Evolutionary conservation across 2,113 vertebrate genomes (phyloP), one percentile per base, ranked within the genome.

Genomic region (Maccullochella peelii): DNA sequence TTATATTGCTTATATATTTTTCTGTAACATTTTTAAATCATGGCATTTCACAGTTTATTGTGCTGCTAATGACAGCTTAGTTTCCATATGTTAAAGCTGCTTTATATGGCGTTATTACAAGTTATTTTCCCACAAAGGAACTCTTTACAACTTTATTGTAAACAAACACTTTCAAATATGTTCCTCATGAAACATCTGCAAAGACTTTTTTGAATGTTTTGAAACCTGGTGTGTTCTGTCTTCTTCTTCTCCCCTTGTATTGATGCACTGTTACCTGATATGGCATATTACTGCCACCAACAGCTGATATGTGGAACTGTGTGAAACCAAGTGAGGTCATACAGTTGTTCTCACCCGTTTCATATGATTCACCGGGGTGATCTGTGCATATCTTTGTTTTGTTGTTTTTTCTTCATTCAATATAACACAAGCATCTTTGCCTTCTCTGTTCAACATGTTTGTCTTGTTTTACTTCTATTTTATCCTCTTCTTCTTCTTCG

Each of bases 291-390:
- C 49, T 42, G 62, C 49, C 49, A 55, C 74, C 47, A 66, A 30
- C 49, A 66, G 67, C 6, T 55, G 69, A n/a, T 54, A 55, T 54
- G 23, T 40, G 69, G 33, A 72, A 25, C 27, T 40, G 70, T 38
- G 33, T 54, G 49, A 40, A 25, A 38, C 21, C 68, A 15, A 8
- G 25, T 30, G 16, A 16, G 57, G 25, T 30, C 57, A 11, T 11
- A 23, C 21, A 55, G 52, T 4, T n/a, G 52, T 42, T n/a, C n/a
- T n/a, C n/a, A n/a, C n/a, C n/a, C n/a, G n/a, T n/a, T n/a, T n/a
- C n/a, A n/a, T n/a, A n/a, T n/a, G n/a, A n/a, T n/a, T n/a, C n/a
- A n/a, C n/a, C n/a, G n/a, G 38, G 38, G 5, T 38, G 38, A 38
- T 38, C 38, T 42, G 40, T 10, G 40, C 40, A 42, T 8, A 10